Evolutionary conservation across 2,888 invertebrate species (phyloP).

Genomic region (Margaritifera margaritifera): DNA sequence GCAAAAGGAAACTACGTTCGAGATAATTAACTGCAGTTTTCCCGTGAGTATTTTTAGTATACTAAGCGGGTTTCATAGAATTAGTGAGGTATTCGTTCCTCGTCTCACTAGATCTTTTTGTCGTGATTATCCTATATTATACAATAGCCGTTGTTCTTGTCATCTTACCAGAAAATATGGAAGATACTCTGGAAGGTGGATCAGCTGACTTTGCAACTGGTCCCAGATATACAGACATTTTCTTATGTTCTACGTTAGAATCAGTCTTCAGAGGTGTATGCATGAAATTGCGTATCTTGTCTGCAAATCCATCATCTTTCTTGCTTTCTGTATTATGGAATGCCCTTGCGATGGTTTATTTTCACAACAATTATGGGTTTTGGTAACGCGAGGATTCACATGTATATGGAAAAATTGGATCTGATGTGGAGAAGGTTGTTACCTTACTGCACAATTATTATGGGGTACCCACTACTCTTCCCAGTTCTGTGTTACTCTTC

Average conservation of each 20-base stretch:
- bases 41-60: slow-evolving; percentile 25
- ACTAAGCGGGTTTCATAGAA: slow-evolving; percentile 23
- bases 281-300: background rate
- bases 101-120: slow-evolving; percentile 21
- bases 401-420: too few relatives aligned
- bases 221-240: too few relatives aligned
- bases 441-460: too few relatives aligned
- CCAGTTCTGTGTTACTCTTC: background rate
- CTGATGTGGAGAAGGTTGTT: too few relatives aligned
- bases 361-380: background rate
- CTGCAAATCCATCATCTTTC: slow-evolving; percentile 7
- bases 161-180: slow-evolving; percentile 10
- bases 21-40: slow-evolving; percentile 14
- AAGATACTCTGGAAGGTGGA: slow-evolving; percentile 10
- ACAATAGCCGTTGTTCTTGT: slow-evolving; percentile 14
- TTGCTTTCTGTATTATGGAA: slow-evolving; percentile 11
- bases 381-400: background rate
- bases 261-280: too few relatives aligned
- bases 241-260: background rate
- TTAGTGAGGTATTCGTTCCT: slow-evolving; percentile 12
- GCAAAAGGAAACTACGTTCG: slow-evolving; percentile 10
- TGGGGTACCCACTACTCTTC: background rate
- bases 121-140: slow-evolving; percentile 10
- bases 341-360: slow-evolving; percentile 9
- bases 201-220: background rate